phyloP scores from a whole-genome alignment of 2,888 invertebrate genomes.

The Timema podura region DNA sequence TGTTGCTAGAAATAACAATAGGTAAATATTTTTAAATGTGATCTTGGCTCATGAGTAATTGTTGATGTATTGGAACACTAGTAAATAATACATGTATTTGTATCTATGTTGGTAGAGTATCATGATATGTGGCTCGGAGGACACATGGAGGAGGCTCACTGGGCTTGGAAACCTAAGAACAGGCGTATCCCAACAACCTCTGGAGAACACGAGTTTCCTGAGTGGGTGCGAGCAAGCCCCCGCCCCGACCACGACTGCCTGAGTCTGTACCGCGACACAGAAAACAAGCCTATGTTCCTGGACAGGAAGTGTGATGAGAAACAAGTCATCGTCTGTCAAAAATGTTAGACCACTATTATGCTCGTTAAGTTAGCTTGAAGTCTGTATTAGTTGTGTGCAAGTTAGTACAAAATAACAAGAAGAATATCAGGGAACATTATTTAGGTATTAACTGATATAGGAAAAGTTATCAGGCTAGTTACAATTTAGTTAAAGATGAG shows the following conservation, averaged over 20 bases:
- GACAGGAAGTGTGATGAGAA: background rate
- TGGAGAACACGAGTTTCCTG: background rate
- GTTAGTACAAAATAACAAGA: too few species aligned
- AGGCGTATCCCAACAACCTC: background rate
- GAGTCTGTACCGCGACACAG: background rate
- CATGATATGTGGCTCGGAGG: conserved; percentile 8
- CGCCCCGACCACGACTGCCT: background rate
- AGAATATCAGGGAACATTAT: too few species aligned
- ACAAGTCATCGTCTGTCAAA: background rate
- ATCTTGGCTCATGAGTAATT: too few species aligned
- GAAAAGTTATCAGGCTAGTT: too few species aligned
- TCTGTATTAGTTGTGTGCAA: too few species aligned
- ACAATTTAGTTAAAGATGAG: too few species aligned
- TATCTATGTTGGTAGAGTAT: background rate
- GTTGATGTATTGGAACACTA: too few species aligned
- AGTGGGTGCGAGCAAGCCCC: background rate
- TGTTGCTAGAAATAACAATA: too few species aligned
- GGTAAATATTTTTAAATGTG: too few species aligned
- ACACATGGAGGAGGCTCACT: background rate
- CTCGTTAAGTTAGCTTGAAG: too few species aligned
- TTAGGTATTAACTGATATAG: too few species aligned
- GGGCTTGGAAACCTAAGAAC: conserved; percentile 2
- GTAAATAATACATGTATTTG: too few species aligned
- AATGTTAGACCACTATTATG: background rate
- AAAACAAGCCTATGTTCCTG: background rate